A percentile compares a stretch with the other conserved stretches of the same genome.
Evolutionary conservation across 2,797 vertebrate species (phyloP).

Genomic region (Tamandua tetradactyla): DNA sequence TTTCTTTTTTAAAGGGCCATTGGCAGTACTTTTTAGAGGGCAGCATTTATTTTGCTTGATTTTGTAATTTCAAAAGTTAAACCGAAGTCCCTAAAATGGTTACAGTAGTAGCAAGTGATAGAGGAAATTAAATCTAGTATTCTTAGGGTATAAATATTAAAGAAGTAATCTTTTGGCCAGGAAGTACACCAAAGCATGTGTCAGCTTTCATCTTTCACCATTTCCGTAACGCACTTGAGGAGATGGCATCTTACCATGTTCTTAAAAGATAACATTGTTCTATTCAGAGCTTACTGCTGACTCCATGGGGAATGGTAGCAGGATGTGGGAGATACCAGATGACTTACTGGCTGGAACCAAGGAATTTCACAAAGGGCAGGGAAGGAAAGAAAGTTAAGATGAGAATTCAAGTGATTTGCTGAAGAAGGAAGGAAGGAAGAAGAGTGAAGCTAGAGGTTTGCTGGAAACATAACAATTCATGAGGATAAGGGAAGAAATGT

Average conservation of each 20-base stretch:
- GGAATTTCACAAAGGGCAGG: not conserved
- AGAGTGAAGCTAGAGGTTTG: not conserved
- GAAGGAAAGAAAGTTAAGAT: not conserved
- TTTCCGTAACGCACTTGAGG: not conserved
- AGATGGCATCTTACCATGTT: not conserved
- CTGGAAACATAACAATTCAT: not conserved
- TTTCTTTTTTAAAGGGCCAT: not conserved
- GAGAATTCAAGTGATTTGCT: not conserved
- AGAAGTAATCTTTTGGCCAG: not conserved
- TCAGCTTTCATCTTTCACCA: not conserved
- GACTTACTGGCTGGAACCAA: not conserved
- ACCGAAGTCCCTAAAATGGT: not conserved
- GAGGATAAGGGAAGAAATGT: no score
- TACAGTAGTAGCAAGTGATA: not conserved
- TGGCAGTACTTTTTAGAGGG: not conserved
- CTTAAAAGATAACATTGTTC: not conserved
- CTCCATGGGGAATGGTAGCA: not conserved
- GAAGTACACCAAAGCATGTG: not conserved
- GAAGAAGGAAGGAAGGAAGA: no score
- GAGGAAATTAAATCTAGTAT: not conserved
- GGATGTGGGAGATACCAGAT: not conserved
- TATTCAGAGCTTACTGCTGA: not conserved
- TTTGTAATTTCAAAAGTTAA: not conserved
- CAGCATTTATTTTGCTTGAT: not conserved
- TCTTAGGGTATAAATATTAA: not conserved